Conservation (phyloP, 2,888 invertebrate genomes). For the Polydrusus pterygomalis region DNA sequence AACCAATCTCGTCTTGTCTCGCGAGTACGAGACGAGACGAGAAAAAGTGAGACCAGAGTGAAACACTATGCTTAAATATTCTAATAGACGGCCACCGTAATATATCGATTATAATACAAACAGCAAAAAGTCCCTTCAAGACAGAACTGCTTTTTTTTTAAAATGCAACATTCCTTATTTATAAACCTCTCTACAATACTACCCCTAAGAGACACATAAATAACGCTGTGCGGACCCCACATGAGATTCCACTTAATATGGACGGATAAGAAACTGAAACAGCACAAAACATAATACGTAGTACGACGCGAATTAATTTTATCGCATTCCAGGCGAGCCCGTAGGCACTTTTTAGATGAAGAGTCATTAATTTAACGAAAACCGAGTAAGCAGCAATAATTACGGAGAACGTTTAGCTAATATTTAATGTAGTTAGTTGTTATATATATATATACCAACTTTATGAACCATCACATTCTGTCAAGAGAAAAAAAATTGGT, state of each 20-base stretch:
- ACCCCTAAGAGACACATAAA: neutral
- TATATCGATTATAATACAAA: too few relatives aligned
- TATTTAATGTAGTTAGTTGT: conserved; percentile 14
- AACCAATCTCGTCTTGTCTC: too few relatives aligned
- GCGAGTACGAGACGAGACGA: too few relatives aligned
- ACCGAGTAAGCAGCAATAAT: conserved; percentile 13
- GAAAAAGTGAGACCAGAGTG: too few relatives aligned
- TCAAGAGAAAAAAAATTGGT: too few relatives aligned
- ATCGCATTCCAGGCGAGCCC: conserved; percentile 17
- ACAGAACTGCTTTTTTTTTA: too few relatives aligned
- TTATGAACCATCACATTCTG: too few relatives aligned
- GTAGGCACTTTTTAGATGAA: conserved; percentile 25
- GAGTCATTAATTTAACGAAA: conserved; percentile 24
- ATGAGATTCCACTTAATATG: conserved; percentile 28
- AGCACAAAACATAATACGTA: conserved; percentile 25
- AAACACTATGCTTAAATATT: too few relatives aligned
- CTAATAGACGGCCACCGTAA: too few relatives aligned
- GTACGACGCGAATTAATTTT: conserved; percentile 24
- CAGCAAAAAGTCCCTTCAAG: too few relatives aligned
- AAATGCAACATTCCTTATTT: neutral
- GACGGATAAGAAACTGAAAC: conserved; percentile 19
- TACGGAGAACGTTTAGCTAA: neutral
- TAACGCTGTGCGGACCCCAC: conserved; percentile 5
- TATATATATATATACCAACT: too few relatives aligned
- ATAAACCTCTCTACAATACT: neutral